Conservation (phyloP, 37 sponge, comb jelly and placozoan species). For the Theonella swinhoei region DNA sequence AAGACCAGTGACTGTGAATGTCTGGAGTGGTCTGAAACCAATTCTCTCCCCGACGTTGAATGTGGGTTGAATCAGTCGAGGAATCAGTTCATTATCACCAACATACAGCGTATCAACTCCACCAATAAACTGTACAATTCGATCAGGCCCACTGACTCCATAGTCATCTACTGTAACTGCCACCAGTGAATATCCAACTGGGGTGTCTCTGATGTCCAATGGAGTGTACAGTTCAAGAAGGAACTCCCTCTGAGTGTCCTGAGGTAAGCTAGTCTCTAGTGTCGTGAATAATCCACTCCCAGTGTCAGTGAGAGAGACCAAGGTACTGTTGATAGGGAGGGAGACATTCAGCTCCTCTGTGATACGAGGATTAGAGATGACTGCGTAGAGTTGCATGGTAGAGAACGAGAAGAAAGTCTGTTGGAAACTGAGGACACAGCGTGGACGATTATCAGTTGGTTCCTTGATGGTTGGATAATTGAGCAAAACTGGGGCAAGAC, state of each 20-base stretch:
- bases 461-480: background rate
- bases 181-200: conserved; percentile 40
- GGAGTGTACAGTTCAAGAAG: conserved; percentile 24
- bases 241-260: background rate
- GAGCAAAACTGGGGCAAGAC: conserved; percentile 42
- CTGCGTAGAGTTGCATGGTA: conserved; percentile 6
- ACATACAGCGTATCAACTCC: background rate
- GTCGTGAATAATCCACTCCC: conserved; percentile 13
- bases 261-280: too few relatives aligned
- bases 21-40: conserved; percentile 37
- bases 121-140: conserved; percentile 2
- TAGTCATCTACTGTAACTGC: conserved; percentile 17
- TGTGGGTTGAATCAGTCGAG: background rate
- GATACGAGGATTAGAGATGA: conserved; percentile 38
- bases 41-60: conserved; percentile 13
- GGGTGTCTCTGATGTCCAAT: background rate
- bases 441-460: background rate
- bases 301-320: background rate
- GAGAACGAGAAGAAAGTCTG: background rate
- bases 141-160: background rate
- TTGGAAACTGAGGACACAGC: conserved; percentile 29
- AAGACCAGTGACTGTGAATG: conserved; percentile 22
- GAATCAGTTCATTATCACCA: background rate
- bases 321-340: background rate
- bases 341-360: background rate